Conservation (phyloP, 2,797 vertebrate genomes). For the Chrosomus eos region DNA sequence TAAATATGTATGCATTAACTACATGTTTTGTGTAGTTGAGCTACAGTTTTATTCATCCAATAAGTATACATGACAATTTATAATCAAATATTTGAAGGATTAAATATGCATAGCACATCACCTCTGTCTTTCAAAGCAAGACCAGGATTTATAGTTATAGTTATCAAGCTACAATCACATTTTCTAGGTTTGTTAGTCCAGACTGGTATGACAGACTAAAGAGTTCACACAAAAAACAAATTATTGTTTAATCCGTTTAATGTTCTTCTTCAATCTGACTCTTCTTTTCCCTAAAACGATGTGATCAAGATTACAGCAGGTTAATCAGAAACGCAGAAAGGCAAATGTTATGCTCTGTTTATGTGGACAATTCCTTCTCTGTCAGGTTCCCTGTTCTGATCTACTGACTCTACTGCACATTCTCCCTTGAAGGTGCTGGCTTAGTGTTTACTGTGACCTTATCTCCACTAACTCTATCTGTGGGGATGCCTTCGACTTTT, state of each 20-base stretch:
- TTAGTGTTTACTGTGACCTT: slow-evolving; percentile 35
- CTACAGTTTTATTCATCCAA: neutral
- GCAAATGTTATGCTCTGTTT: slow-evolving; percentile 5
- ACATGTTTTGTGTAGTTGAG: neutral
- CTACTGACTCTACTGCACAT: slow-evolving; percentile 17
- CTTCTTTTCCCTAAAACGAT: neutral
- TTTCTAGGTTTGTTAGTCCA: neutral
- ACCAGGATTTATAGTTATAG: too few species aligned
- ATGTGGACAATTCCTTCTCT: neutral
- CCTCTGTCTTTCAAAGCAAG: neutral
- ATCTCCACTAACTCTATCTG: slow-evolving; percentile 22
- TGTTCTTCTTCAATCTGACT: too few species aligned
- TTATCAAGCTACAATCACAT: neutral
- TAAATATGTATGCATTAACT: neutral
- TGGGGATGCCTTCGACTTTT: neutral
- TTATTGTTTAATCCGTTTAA: neutral
- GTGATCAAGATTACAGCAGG: neutral
- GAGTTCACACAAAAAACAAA: neutral
- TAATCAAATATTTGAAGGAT: neutral
- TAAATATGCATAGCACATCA: neutral
- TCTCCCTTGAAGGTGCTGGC: slow-evolving; percentile 8
- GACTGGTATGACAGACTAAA: neutral
- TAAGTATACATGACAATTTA: neutral
- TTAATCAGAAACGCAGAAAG: neutral
- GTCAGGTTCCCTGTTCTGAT: slow-evolving; percentile 7